These are phyloP conservation scores for Phylloscopus whistleri DNA, from an alignment of 2,113 vertebrate species.

Conservation along the genomic window DNA sequence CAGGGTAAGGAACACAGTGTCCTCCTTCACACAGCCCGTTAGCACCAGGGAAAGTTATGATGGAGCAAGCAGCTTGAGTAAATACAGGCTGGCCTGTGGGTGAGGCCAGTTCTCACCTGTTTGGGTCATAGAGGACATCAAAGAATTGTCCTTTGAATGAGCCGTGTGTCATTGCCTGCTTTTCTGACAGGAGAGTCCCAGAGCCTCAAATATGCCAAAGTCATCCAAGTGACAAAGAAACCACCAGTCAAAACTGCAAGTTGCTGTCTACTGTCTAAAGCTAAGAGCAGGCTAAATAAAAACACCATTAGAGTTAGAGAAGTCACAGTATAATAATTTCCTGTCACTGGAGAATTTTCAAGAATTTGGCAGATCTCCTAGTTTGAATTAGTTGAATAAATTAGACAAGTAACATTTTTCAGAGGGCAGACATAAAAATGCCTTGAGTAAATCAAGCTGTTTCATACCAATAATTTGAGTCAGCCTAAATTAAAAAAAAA, in stretches of 20 bases:
- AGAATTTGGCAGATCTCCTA: conserved; percentile 41
- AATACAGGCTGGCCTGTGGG: not conserved
- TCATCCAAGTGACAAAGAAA: not conserved
- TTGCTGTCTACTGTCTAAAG: not conserved
- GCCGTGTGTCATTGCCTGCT: not conserved
- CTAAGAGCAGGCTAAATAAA: not conserved
- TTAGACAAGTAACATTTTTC: conserved; percentile 33
- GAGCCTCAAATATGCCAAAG: not conserved
- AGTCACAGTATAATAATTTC: not conserved
- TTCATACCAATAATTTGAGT: not conserved
- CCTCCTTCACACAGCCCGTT: not conserved
- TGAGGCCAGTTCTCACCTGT: not conserved
- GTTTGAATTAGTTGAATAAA: conserved; percentile 31
- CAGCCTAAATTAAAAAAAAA: not conserved
- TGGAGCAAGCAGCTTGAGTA: not conserved
- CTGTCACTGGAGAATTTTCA: conserved; percentile 2
- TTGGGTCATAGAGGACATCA: not conserved
- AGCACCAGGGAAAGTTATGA: not conserved
- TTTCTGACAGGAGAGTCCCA: not conserved
- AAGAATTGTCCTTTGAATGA: not conserved
- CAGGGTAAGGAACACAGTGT: not conserved
- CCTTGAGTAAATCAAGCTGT: not conserved
- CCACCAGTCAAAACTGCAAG: not conserved
- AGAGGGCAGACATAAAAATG: conserved; percentile 14
- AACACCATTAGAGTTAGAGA: not conserved